These are phyloP conservation scores for Invenusta paracnida DNA, from an alignment of 2,888 invertebrate genomes.

Conservation along the genomic window DNA sequence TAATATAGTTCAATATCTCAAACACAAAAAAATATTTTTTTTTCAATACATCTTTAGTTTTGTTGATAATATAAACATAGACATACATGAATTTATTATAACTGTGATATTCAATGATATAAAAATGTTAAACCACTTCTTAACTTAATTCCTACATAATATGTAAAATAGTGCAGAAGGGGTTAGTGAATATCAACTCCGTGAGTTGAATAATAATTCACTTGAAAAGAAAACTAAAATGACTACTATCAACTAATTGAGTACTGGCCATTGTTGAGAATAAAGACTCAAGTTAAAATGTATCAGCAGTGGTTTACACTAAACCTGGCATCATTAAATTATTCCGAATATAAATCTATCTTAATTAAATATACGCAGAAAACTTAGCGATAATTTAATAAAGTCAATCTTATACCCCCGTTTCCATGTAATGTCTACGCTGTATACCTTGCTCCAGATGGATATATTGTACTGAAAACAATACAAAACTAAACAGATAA, in stretches of 20 bases:
- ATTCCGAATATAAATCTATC: constrained; percentile 18
- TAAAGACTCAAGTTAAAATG: background rate
- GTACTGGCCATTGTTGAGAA: background rate
- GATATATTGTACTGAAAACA: background rate
- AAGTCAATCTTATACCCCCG: background rate
- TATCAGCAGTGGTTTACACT: background rate
- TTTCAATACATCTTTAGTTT: too few relatives aligned
- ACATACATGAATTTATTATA: too few relatives aligned
- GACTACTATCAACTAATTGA: background rate
- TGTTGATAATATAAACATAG: too few relatives aligned
- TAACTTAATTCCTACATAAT: too few relatives aligned
- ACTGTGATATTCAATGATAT: too few relatives aligned
- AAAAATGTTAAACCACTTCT: too few relatives aligned
- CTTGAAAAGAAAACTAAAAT: background rate
- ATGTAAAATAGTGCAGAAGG: too few relatives aligned
- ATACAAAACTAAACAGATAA: background rate
- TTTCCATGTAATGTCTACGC: too few relatives aligned
- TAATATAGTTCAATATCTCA: too few relatives aligned
- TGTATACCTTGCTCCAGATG: too few relatives aligned
- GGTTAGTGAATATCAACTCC: too few relatives aligned
- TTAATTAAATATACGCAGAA: constrained; percentile 20
- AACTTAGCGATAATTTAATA: constrained; percentile 10
- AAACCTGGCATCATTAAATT: background rate
- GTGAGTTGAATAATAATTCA: background rate
- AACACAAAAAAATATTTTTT: too few relatives aligned